Percentiles rank a stretch among this genome's conserved stretches.
These are phyloP conservation scores for Gastrophysa polygoni DNA, from an alignment of 2,888 invertebrate genomes.

Conservation along the genomic window DNA sequence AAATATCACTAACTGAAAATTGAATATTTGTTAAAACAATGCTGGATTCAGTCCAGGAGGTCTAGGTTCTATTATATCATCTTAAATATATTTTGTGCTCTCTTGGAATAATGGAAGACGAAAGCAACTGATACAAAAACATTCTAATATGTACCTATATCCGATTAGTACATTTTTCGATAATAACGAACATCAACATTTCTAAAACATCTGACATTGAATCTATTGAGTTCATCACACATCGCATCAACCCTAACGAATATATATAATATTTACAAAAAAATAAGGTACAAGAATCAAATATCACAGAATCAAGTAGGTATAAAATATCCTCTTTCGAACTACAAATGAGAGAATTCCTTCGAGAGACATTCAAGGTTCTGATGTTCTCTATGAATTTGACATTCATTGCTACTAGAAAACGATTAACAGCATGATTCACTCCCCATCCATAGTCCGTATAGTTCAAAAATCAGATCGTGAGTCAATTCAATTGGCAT, in stretches of 20 bases:
- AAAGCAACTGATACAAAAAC: constrained; percentile 3
- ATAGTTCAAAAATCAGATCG: too few relatives aligned
- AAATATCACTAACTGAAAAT: not conserved
- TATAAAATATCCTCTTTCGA: not conserved
- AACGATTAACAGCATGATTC: too few relatives aligned
- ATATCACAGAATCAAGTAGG: constrained; percentile 38
- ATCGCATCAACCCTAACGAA: constrained; percentile 13
- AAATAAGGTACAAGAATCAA: constrained; percentile 20
- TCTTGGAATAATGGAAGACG: constrained; percentile 16
- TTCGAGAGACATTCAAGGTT: not conserved
- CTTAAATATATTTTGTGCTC: not conserved
- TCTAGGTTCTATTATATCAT: not conserved
- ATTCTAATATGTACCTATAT: not conserved
- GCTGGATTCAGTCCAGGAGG: too few relatives aligned
- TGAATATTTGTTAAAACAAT: too few relatives aligned
- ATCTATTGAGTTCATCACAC: constrained; percentile 28
- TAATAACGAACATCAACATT: constrained; percentile 9
- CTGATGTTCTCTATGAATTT: too few relatives aligned
- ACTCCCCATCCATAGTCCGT: too few relatives aligned
- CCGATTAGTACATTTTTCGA: not conserved
- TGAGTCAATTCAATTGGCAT: too few relatives aligned
- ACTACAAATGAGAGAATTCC: not conserved
- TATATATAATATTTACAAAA: constrained; percentile 29
- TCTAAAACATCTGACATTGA: constrained; percentile 26
- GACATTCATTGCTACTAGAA: too few relatives aligned